phyloP scores from a whole-genome alignment of 1,140 invertebrate genomes.

The Ceratina calcarata region DNA sequence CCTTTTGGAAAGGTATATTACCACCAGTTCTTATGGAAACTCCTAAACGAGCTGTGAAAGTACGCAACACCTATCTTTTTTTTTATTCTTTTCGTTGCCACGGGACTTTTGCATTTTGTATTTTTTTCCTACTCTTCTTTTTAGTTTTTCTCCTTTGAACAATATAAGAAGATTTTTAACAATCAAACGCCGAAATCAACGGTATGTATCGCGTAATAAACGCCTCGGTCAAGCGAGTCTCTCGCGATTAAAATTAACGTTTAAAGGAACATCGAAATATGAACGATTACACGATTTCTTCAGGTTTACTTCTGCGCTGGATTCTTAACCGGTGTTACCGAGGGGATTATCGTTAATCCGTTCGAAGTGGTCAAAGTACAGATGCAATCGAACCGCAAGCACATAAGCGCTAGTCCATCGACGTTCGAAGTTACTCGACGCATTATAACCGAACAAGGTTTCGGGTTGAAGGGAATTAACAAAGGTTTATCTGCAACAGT shows the following conservation, averaged over 20 bases:
- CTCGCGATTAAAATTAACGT: background rate
- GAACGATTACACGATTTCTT: constrained; percentile 13
- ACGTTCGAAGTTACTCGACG: constrained; percentile 89
- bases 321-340: constrained; percentile 91
- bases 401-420: constrained; percentile 83
- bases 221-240: no score
- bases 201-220: constrained; percentile 77
- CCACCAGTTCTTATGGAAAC: constrained; percentile 97
- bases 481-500: constrained; percentile 95
- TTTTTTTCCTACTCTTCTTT: constrained; percentile 68
- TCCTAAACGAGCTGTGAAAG: constrained; percentile 95
- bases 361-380: constrained; percentile 97
- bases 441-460: constrained; percentile 87
- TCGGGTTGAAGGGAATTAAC: constrained; percentile 90
- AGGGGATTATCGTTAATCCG: constrained; percentile 94
- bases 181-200: constrained; percentile 86
- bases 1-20: constrained; percentile 95
- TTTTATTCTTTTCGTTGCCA: no score
- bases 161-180: constrained; percentile 92
- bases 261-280: background rate
- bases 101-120: background rate
- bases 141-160: constrained; percentile 94
- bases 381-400: constrained; percentile 85
- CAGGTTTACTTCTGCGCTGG: constrained; percentile 94
- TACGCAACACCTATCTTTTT: constrained; percentile 62